A percentile compares a stretch with the other conserved stretches of the same genome.
phyloP scores from a whole-genome alignment of 2,797 vertebrate genomes.

The Tamandua tetradactyla region DNA sequence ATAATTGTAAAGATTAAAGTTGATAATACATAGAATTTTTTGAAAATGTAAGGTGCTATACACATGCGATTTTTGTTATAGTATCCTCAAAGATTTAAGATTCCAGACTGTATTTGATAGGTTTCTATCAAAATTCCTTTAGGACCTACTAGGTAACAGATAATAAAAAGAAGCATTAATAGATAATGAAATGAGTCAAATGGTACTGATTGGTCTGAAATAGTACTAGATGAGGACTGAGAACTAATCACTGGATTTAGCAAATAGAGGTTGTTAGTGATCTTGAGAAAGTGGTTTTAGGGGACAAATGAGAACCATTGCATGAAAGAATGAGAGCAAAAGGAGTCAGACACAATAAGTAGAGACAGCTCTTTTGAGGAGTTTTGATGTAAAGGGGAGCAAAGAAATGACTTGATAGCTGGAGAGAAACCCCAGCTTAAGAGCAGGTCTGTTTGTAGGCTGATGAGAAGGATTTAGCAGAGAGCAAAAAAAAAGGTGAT shows the following conservation, averaged over 20 bases:
- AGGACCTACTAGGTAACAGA: neutral
- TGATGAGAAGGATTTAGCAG: neutral
- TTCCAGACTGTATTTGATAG: neutral
- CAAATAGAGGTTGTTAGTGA: neutral
- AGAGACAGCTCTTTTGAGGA: neutral
- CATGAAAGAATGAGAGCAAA: neutral
- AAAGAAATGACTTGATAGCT: neutral
- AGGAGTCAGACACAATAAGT: neutral
- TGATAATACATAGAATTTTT: neutral
- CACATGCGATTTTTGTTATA: neutral
- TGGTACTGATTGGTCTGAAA: neutral
- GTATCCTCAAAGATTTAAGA: neutral
- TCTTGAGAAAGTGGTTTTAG: neutral
- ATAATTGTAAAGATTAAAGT: conserved; percentile 5
- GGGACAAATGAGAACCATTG: neutral
- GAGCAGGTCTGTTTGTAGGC: neutral
- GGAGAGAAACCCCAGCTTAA: neutral
- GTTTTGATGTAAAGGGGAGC: neutral
- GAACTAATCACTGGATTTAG: neutral
- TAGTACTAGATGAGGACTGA: neutral
- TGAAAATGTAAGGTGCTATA: neutral
- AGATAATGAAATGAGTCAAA: neutral
- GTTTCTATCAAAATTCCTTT: neutral
- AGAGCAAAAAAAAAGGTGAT: neutral
- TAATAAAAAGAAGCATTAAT: neutral